Percentiles rank a stretch among this genome's conserved stretches.
phyloP scores from a whole-genome alignment of 2,888 invertebrate genomes.

The Pseudanteris insignis region DNA sequence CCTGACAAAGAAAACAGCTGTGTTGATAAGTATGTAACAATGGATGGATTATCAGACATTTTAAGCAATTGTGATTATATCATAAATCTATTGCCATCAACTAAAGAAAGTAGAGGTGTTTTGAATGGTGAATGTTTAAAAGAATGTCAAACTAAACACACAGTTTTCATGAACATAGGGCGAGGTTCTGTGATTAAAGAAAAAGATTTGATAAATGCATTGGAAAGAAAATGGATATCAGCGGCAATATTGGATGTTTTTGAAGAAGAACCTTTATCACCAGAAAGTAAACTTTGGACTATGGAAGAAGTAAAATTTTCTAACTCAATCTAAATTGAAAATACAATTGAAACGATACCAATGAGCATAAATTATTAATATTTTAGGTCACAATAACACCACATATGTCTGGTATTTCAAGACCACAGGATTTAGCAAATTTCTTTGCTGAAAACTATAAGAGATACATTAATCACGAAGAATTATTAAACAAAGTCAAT shows the following conservation, averaged over 20 bases:
- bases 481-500: conserved; percentile 62
- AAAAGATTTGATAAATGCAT: conserved; percentile 67
- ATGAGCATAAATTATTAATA: no score
- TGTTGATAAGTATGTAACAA: conserved; percentile 58
- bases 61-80: conserved; percentile 69
- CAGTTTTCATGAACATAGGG: conserved; percentile 72
- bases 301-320: conserved; percentile 68
- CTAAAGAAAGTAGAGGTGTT: conserved; percentile 67
- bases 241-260: conserved; percentile 71
- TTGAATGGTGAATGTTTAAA: conserved; percentile 67
- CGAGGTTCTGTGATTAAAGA: conserved; percentile 70
- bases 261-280: conserved; percentile 68
- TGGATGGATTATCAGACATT: conserved; percentile 57
- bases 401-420: conserved; percentile 65
- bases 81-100: conserved; percentile 69
- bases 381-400: conserved; percentile 67
- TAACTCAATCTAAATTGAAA: no score
- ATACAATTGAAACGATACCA: not conserved
- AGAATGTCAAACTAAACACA: conserved; percentile 64
- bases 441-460: conserved; percentile 67
- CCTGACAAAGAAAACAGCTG: conserved; percentile 42
- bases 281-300: conserved; percentile 68
- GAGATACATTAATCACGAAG: conserved; percentile 60
- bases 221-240: conserved; percentile 69
- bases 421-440: conserved; percentile 65